Percentiles rank a stretch among this genome's conserved stretches.
Evolutionary conservation across 2,113 vertebrate genomes (phyloP).

Genomic region (Syrmaticus mikado): DNA sequence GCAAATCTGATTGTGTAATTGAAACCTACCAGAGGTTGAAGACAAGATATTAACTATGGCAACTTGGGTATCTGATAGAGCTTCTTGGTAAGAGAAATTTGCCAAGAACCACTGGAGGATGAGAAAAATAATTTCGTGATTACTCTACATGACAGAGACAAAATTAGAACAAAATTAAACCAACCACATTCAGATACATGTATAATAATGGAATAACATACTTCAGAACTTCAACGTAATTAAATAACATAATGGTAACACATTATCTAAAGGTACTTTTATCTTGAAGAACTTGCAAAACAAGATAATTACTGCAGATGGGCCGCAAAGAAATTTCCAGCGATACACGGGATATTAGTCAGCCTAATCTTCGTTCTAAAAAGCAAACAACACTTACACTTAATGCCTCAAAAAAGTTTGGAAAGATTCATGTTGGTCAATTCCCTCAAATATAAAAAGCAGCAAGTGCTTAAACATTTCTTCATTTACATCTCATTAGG

Average conservation of each 20-base stretch:
- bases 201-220: not conserved
- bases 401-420: not conserved
- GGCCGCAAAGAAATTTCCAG: not conserved
- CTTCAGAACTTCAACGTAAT: not conserved
- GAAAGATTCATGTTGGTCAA: not conserved
- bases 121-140: constrained; percentile 24
- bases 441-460: not conserved
- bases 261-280: not conserved
- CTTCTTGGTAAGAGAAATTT: constrained; percentile 96
- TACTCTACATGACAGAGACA: not conserved
- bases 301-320: not conserved
- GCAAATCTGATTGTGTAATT: not conserved
- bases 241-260: not conserved
- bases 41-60: constrained; percentile 96
- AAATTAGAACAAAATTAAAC: not conserved
- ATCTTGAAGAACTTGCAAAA: not conserved
- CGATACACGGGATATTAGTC: not conserved
- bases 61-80: constrained; percentile 92
- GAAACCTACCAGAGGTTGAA: constrained; percentile 91
- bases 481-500: not conserved
- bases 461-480: not conserved
- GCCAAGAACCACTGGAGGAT: constrained; percentile 93
- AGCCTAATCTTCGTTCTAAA: not conserved
- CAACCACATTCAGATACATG: rapidly evolving
- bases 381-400: not conserved